Base-by-base conservation (phyloP, 1,140 invertebrate species). In the Solen grandis region DNA sequence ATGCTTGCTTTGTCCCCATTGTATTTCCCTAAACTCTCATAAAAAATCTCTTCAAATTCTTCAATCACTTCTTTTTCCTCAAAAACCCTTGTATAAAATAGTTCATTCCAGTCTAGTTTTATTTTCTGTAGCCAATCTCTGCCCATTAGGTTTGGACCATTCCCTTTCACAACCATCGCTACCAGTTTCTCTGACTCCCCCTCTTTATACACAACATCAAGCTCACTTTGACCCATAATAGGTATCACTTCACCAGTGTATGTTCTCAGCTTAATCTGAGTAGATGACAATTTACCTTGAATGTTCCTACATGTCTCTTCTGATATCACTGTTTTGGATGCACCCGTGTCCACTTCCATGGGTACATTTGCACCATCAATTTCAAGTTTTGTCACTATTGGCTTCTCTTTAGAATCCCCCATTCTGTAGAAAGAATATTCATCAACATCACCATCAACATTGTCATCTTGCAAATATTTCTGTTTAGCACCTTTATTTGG, bases 241-340 rank as follows among this genome's bases (percentile, higher is more conserved):
- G 38, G 54, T 19, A 84, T 65, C n/a, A 50, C 29, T 29, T 82
- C 73, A 33, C 83, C 79, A 14, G 80, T 74, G 38, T 82, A 84
- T 19, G 83, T 78, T 31, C 46, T 63, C 5, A 84, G 54, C 46
- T 77, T 82, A 16, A 22, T 59, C 5, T 50, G n/a, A n/a, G n/a
- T n/a, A n/a, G n/a, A n/a, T n/a, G n/a, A n/a, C n/a, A n/a, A n/a
- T n/a, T n/a, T 73, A 35, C 41, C 35, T 41, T n/a, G 38, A 50
- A 50, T 72, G 55, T 22, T 16, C 22, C 22, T 62, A 55, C 35
- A 22, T 41, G 8, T 76, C 41, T n/a, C 54, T 35, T 25, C 35
- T 60, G 38, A 19, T 52, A 63, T 55, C 29, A 27, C 57, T 25
- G n/a, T n/a, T n/a, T n/a, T n/a, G n/a, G n/a, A n/a, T n/a, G n/a